A percentile compares a stretch with the other conserved stretches of the same genome.
phyloP scores from a whole-genome alignment of 92 coral and sea anemone species.

The Umimayanthus chanpuru region DNA sequence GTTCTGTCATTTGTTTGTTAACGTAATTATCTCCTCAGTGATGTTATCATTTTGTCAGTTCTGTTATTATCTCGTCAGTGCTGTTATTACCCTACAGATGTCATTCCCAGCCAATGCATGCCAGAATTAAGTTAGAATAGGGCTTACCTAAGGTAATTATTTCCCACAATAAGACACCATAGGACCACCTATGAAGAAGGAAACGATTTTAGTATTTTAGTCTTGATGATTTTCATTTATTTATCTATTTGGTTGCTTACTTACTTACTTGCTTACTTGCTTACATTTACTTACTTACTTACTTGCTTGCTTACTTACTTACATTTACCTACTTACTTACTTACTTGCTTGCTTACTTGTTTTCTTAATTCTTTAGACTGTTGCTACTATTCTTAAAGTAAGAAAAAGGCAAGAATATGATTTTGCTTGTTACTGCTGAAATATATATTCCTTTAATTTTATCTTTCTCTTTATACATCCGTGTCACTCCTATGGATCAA shows the following conservation, averaged over 20 bases:
- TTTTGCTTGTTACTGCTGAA: not conserved
- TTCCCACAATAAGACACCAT: constrained; percentile 94
- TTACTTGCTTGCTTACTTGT: not conserved
- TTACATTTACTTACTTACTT: no score
- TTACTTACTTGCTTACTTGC: not conserved
- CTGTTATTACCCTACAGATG: not conserved
- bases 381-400: not conserved
- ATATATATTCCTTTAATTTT: no score
- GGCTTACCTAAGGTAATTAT: constrained; percentile 92
- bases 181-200: constrained; percentile 81
- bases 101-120: not conserved
- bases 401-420: no score
- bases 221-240: not conserved
- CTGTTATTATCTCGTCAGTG: no score
- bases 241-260: not conserved
- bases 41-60: no score
- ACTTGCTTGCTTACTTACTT: no score
- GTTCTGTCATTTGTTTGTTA: no score
- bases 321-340: not conserved
- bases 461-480: no score
- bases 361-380: not conserved
- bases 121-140: not conserved
- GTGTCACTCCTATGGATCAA: not conserved
- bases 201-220: not conserved
- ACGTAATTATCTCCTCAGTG: no score